Percentiles rank a stretch among this genome's conserved stretches.
These are phyloP conservation scores for Pseudomyrmex sp. DNA, from an alignment of 1,140 invertebrate species.

Conservation along the genomic window DNA sequence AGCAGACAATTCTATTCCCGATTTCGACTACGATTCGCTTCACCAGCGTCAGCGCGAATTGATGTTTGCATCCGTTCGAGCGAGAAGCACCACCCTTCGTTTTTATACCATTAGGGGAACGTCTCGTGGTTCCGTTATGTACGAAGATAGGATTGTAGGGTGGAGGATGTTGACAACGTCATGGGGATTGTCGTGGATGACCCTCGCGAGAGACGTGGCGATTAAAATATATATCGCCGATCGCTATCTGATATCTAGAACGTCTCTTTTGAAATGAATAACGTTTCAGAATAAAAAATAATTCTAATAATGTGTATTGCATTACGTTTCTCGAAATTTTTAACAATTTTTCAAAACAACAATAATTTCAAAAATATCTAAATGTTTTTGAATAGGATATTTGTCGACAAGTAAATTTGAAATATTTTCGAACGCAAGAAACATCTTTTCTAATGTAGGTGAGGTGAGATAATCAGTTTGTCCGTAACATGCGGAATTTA, in stretches of 20 bases:
- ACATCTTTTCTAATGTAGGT: not conserved
- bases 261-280: not conserved
- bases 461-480: not conserved
- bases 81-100: slow-evolving; percentile 65
- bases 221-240: slow-evolving; percentile 21
- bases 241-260: not conserved
- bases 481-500: not conserved
- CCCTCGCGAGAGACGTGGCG: not conserved
- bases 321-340: not conserved
- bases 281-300: not conserved
- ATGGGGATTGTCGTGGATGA: not conserved
- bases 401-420: not conserved
- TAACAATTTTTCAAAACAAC: not conserved
- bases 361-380: not conserved
- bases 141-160: slow-evolving; percentile 4
- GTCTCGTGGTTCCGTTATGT: slow-evolving; percentile 60
- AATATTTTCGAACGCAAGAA: not conserved
- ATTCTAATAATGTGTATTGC: not conserved
- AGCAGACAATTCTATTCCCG: slow-evolving; percentile 66
- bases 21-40: slow-evolving; percentile 45
- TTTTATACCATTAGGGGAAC: slow-evolving; percentile 71
- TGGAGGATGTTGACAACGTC: slow-evolving; percentile 20
- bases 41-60: slow-evolving; percentile 71
- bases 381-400: too few species aligned
- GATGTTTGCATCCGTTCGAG: slow-evolving; percentile 72